A percentile compares a stretch with the other conserved stretches of the same genome.
Conservation (phyloP, 2,113 vertebrate genomes). For the Strix uralensis region DNA sequence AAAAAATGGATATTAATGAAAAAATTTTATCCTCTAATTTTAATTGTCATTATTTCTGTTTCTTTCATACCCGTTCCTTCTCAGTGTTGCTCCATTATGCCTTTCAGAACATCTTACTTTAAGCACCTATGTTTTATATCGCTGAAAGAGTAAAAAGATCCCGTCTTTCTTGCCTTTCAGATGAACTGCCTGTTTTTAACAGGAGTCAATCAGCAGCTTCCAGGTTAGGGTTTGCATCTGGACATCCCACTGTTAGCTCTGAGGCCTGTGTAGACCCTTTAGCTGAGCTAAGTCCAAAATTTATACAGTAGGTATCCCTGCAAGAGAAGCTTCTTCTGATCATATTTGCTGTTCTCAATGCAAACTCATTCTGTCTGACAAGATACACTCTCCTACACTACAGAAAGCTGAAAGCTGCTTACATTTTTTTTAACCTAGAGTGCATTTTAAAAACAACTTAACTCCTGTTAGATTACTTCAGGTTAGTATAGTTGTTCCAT, state of each 20-base stretch:
- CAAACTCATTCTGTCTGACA: not conserved
- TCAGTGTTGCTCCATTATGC: not conserved
- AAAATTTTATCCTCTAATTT: not conserved
- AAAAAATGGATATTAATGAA: not conserved
- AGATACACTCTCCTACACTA: not conserved
- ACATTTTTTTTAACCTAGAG: not conserved
- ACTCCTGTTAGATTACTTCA: not conserved
- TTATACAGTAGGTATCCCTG: not conserved
- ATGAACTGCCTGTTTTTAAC: not conserved
- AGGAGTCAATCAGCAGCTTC: not conserved
- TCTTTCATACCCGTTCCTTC: not conserved
- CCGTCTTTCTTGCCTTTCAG: not conserved
- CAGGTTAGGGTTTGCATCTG: not conserved
- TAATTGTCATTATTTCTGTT: not conserved
- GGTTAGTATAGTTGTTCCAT: not conserved
- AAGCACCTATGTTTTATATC: not conserved
- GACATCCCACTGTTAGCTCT: not conserved
- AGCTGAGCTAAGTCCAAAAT: not conserved
- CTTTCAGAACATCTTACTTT: not conserved
- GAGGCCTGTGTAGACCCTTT: not conserved
- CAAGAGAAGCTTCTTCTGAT: not conserved
- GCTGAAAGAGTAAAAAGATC: not conserved
- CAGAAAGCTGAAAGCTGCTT: not conserved
- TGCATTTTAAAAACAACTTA: not conserved
- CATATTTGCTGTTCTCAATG: not conserved